phyloP scores from a whole-genome alignment of 2,797 vertebrate species.

The Enteromius fasciolatus region DNA sequence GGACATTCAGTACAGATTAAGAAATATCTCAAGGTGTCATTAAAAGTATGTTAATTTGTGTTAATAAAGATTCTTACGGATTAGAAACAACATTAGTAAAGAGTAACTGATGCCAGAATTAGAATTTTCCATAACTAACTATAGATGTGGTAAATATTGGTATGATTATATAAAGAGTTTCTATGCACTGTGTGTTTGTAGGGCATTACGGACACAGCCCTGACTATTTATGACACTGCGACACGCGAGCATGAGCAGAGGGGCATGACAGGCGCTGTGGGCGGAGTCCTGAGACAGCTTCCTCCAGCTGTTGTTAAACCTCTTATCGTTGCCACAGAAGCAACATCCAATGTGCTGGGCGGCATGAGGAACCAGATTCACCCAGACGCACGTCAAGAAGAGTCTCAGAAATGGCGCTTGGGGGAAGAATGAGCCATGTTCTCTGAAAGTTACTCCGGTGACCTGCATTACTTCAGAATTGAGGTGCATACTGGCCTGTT shows the following conservation, averaged over 20 bases:
- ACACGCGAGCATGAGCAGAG: slow-evolving; percentile 96
- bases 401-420: slow-evolving; percentile 92
- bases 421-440: slow-evolving; percentile 48
- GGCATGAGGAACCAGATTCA: slow-evolving; percentile 99
- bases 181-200: slow-evolving; percentile 57
- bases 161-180: background rate
- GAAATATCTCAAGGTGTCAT: background rate
- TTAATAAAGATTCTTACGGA: background rate
- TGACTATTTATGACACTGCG: slow-evolving; percentile 96
- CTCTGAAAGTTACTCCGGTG: background rate
- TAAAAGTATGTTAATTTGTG: background rate
- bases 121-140: background rate
- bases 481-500: background rate
- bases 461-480: background rate
- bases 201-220: slow-evolving; percentile 95
- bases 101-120: background rate
- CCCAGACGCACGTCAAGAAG: slow-evolving; percentile 94
- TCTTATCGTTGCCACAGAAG: slow-evolving; percentile 95
- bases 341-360: slow-evolving; percentile 94
- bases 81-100: background rate
- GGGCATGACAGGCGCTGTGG: slow-evolving; percentile 94
- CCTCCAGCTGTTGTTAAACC: slow-evolving; percentile 95
- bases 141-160: background rate
- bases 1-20: background rate
- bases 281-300: slow-evolving; percentile 94